Conservation (phyloP, 30 jellyfish, hydroid and myxozoan genomes). For the Aurelia aurita complex sp. Pacific region DNA sequence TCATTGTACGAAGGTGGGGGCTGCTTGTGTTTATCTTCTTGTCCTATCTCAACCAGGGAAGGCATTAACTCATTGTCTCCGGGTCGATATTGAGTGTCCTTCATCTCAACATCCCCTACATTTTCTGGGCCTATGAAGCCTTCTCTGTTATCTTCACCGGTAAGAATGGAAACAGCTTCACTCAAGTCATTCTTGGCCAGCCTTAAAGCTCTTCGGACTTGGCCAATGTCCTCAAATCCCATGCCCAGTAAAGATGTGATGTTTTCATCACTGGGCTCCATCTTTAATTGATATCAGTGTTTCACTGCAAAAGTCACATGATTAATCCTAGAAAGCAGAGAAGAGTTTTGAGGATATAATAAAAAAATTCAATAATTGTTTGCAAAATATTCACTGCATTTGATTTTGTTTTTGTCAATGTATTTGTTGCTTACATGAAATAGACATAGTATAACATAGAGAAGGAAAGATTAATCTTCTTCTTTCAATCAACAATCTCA, state of each 20-base stretch:
- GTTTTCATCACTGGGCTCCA: slow-evolving; percentile 91
- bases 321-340: too few relatives aligned
- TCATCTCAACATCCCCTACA: slow-evolving; percentile 90
- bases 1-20: slow-evolving; percentile 64
- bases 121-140: slow-evolving; percentile 15
- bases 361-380: too few relatives aligned
- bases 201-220: slow-evolving; percentile 73
- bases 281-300: neutral
- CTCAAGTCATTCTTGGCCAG: slow-evolving; percentile 83
- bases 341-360: too few relatives aligned
- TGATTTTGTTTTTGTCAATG: too few relatives aligned
- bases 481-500: too few relatives aligned
- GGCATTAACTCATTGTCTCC: slow-evolving; percentile 36
- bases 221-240: slow-evolving; percentile 92
- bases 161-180: slow-evolving; percentile 93
- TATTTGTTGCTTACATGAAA: too few relatives aligned
- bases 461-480: too few relatives aligned
- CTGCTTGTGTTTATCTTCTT: slow-evolving; percentile 23
- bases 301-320: too few relatives aligned
- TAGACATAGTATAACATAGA: too few relatives aligned
- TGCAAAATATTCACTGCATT: too few relatives aligned
- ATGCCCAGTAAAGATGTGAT: slow-evolving; percentile 82
- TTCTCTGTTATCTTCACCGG: slow-evolving; percentile 89
- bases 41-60: slow-evolving; percentile 36
- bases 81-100: slow-evolving; percentile 60